Evolutionary conservation across 2,113 vertebrate genomes (phyloP), one percentile per base, ranked within the genome.

Genomic region (Strix uralensis): DNA sequence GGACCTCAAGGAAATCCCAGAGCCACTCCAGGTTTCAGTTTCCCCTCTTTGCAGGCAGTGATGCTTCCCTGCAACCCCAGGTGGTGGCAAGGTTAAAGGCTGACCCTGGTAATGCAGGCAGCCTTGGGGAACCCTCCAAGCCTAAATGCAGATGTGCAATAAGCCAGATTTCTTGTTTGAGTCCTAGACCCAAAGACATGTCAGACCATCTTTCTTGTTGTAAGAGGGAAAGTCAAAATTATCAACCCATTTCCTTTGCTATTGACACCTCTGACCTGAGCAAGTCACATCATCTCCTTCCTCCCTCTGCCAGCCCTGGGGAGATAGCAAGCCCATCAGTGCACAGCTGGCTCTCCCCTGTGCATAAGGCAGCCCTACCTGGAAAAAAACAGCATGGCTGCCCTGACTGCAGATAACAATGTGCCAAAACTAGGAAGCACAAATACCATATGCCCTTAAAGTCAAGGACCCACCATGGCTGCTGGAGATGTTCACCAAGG

Each of bases 1-100:
- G 65, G 38, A 79, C 75, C 44, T 86, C 67, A 82, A 83, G 75
- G n/a, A 94, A 93, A 95, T 88, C 92, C 52, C 67, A 70, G 51
- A 93, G 44, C 63, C 32, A 40, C 30, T 81, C 47, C 59, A 90
- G 65, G 52, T 83, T 95, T 86, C 40, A 32, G 57, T 46, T 96
- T 69, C 69, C 63, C 20, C 47, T 87, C 55, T 59, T 49, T 63
- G 42, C 36, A 69, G 40, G 30, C 32, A 69, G 3, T 11, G 63
- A 52, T 67, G 69, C 30, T 79, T 81, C 40, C 44, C 69, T 58
- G 52, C 34, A 86, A 9, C 23, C 30, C 46, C 27, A 57, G 30
- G 54, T 27, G 16, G 3, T 36, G 23, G 7, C 63, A 74, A 86
- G 38, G 44, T 49, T 84, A 32, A 81, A 71, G 72, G 57, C 83